phyloP scores from a whole-genome alignment of 2,797 vertebrate species.

The Pseudomugil gertrudae region DNA sequence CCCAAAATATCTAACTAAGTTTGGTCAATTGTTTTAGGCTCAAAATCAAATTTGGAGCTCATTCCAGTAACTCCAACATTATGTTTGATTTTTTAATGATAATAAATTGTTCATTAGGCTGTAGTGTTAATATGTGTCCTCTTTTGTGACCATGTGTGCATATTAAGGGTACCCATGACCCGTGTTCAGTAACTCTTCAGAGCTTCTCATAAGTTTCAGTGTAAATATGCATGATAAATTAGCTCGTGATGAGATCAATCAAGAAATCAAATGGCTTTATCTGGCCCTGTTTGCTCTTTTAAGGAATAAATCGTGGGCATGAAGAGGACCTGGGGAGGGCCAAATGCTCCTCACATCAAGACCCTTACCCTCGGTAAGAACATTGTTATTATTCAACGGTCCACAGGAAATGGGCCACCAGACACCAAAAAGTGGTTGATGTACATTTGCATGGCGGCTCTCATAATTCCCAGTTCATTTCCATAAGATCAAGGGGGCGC shows the following conservation, averaged over 20 bases:
- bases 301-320: constrained; percentile 78
- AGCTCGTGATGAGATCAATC: constrained; percentile 54
- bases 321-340: constrained; percentile 79
- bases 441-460: constrained; percentile 83
- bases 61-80: not conserved
- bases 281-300: constrained; percentile 76
- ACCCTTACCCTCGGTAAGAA: constrained; percentile 81
- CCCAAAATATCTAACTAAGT: not conserved
- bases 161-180: not conserved
- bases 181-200: constrained; percentile 4
- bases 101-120: not conserved
- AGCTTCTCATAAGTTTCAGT: constrained; percentile 16
- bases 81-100: not conserved
- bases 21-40: not conserved
- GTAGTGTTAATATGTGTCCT: not conserved
- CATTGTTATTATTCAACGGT: constrained; percentile 80
- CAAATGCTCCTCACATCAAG: constrained; percentile 82
- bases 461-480: constrained; percentile 84
- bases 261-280: constrained; percentile 71
- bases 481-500: constrained; percentile 82
- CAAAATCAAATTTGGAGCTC: not conserved
- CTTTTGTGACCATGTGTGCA: not conserved
- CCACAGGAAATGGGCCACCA: constrained; percentile 82
- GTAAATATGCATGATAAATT: constrained; percentile 52
- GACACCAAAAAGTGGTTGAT: constrained; percentile 83